Percentiles rank a stretch among this genome's conserved stretches.
These are phyloP conservation scores for Halcyon leucocephala DNA, from an alignment of 2,797 vertebrate species.

Conservation along the genomic window DNA sequence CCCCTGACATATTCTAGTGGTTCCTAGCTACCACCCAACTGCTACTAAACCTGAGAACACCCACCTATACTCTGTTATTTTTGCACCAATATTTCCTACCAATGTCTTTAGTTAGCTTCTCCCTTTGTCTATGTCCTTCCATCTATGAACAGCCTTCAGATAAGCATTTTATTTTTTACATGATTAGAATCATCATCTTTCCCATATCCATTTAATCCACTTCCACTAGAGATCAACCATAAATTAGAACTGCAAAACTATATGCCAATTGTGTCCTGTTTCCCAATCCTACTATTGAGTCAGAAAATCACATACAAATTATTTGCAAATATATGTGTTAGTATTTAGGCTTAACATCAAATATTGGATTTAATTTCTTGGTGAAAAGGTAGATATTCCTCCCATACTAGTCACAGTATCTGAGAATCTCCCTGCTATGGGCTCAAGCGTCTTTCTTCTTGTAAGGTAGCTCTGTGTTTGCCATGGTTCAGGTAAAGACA, in stretches of 20 bases:
- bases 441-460: background rate
- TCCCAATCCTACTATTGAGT: background rate
- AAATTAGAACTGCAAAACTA: background rate
- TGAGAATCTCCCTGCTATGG: background rate
- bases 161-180: background rate
- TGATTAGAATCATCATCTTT: background rate
- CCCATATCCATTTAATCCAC: background rate
- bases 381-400: background rate
- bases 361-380: background rate
- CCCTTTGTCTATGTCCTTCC: background rate
- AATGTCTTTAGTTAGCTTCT: background rate
- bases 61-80: background rate
- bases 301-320: background rate
- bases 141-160: background rate
- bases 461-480: rapidly evolving
- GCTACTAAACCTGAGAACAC: background rate
- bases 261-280: background rate
- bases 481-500: background rate
- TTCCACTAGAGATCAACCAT: background rate
- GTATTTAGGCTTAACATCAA: background rate
- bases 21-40: background rate
- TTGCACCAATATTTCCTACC: background rate
- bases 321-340: background rate
- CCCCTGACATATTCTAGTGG: background rate
- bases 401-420: background rate